phyloP scores from a whole-genome alignment of 2,113 vertebrate genomes.

The Mobula birostris region DNA sequence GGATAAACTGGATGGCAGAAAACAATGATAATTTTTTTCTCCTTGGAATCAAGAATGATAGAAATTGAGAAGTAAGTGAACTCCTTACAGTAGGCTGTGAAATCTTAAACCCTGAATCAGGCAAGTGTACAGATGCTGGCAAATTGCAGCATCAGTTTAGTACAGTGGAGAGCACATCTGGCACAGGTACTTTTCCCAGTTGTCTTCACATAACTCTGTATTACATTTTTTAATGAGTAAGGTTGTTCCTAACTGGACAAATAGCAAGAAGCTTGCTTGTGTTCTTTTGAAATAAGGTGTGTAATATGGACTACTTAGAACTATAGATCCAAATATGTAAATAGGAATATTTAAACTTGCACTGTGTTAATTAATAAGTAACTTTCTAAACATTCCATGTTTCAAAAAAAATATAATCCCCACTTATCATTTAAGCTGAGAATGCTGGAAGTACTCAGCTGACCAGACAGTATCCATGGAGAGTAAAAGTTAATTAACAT shows the following conservation, averaged over 20 bases:
- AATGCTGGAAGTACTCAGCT: too few relatives aligned
- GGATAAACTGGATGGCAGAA: neutral
- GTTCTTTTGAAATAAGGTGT: neutral
- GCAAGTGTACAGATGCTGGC: neutral
- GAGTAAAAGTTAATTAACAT: too few relatives aligned
- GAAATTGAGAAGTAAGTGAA: neutral
- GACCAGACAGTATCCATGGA: too few relatives aligned
- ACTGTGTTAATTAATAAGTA: neutral
- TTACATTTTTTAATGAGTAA: neutral
- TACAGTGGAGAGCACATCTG: neutral
- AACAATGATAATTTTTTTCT: neutral
- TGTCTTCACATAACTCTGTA: neutral
- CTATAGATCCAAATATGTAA: too few relatives aligned
- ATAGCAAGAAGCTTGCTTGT: neutral
- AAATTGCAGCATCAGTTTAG: neutral
- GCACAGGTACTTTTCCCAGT: neutral
- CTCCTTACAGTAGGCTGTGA: neutral
- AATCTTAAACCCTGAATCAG: neutral
- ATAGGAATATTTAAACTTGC: neutral
- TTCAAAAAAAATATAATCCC: neutral
- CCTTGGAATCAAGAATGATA: neutral
- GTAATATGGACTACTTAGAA: neutral
- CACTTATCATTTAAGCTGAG: too few relatives aligned
- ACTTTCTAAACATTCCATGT: neutral
- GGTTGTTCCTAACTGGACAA: neutral